Percentiles rank a stretch among this genome's conserved stretches.
phyloP scores from a whole-genome alignment of 1,140 invertebrate species.

The Apis laboriosa region DNA sequence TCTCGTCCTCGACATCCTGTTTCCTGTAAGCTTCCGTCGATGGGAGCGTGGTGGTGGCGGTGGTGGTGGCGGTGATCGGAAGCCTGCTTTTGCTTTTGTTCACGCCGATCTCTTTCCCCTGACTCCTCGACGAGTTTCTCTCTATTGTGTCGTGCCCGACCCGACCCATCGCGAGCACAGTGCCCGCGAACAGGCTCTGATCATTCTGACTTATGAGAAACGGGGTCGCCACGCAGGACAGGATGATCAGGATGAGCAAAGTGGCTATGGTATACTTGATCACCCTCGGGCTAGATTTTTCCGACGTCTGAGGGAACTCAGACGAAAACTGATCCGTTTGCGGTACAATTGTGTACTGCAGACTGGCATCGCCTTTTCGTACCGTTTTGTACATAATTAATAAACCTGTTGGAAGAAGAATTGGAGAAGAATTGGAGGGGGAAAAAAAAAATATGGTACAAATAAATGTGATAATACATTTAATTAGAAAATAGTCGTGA shows the following conservation, averaged over 20 bases:
- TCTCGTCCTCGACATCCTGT: constrained; percentile 34
- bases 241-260: constrained; percentile 60
- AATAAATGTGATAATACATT: too few relatives aligned
- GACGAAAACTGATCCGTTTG: constrained; percentile 86
- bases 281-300: constrained; percentile 42
- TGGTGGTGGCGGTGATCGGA: not conserved
- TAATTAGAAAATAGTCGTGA: too few relatives aligned
- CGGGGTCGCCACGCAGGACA: constrained; percentile 59
- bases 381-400: constrained; percentile 87
- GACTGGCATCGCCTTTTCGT: constrained; percentile 86
- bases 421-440: too few relatives aligned
- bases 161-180: constrained; percentile 58
- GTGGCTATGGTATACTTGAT: constrained; percentile 62
- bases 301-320: constrained; percentile 68
- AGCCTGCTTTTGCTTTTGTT: constrained; percentile 51
- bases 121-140: constrained; percentile 47
- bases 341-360: constrained; percentile 87
- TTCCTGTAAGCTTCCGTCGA: constrained; percentile 38
- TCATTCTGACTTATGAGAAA: constrained; percentile 69
- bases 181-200: constrained; percentile 61
- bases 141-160: constrained; percentile 45
- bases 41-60: not conserved
- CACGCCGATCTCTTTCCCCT: constrained; percentile 19
- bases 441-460: too few relatives aligned
- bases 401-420: constrained; percentile 30